phyloP scores from a whole-genome alignment of 2,113 vertebrate genomes.

The Takifugu bimaculatus region DNA sequence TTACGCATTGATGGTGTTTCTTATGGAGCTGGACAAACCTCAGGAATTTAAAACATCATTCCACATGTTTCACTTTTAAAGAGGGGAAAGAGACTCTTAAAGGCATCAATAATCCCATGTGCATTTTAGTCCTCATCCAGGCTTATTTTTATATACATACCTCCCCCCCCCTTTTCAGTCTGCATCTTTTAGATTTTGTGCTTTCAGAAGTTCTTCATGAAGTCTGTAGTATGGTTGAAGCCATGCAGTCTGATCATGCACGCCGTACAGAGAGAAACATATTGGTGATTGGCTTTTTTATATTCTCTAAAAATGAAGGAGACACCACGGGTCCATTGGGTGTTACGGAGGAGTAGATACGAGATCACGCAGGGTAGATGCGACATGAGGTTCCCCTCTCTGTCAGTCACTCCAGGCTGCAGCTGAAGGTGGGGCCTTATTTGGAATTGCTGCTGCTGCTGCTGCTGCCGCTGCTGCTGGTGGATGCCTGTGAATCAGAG shows the following conservation, averaged over 20 bases:
- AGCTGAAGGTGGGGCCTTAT: conserved; percentile 44
- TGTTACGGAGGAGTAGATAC: conserved; percentile 9
- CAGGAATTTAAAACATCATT: conserved; percentile 22
- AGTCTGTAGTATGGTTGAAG: conserved; percentile 28
- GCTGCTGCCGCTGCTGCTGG: conserved; percentile 72
- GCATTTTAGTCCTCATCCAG: conserved; percentile 23
- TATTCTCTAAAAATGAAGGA: conserved; percentile 43
- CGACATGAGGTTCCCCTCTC: conserved; percentile 7
- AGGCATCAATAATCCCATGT: conserved; percentile 33
- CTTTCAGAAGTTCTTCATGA: conserved; percentile 4
- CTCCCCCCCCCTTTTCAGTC: conserved; percentile 14
- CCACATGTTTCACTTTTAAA: conserved; percentile 31
- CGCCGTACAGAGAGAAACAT: conserved; percentile 23
- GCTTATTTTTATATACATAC: conserved; percentile 30
- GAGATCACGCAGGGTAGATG: conserved; percentile 12
- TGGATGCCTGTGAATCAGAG: conserved; percentile 67
- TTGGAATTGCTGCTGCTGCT: conserved; percentile 70
- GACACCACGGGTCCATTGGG: conserved; percentile 12
- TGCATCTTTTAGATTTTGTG: conserved; percentile 6
- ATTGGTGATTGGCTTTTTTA: conserved; percentile 43
- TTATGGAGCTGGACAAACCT: conserved; percentile 22
- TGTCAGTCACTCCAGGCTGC: conserved; percentile 22
- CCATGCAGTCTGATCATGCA: conserved; percentile 68
- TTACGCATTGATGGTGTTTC: conserved; percentile 36
- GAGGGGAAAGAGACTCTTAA: conserved; percentile 28